Evolutionary conservation across 2,797 vertebrate species (phyloP).

Genomic region (Mallotus villosus): DNA sequence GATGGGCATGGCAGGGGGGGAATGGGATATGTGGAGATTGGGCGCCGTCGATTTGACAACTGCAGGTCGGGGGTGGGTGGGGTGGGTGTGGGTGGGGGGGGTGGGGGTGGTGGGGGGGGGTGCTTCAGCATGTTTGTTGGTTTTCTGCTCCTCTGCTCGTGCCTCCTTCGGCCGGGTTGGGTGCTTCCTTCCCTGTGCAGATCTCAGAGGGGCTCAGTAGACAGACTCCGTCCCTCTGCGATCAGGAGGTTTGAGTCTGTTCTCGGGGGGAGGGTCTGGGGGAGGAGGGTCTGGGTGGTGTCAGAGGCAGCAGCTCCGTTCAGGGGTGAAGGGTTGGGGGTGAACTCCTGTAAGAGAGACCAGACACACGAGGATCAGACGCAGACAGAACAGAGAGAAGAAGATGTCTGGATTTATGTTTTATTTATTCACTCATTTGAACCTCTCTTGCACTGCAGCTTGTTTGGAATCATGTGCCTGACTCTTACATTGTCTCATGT

Average conservation of each 20-base stretch:
- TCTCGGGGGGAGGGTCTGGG: conserved; percentile 63
- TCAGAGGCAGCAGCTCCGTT: conserved; percentile 63
- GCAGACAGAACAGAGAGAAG: conserved; percentile 23
- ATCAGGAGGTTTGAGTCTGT: conserved; percentile 71
- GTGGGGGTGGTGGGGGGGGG: no score
- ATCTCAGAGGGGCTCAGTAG: conserved; percentile 24
- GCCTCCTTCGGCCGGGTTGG: no score
- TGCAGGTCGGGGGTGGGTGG: no score
- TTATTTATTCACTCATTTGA: conserved; percentile 34
- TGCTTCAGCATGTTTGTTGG: no score
- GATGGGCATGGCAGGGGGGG: no score
- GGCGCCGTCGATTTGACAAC: no score
- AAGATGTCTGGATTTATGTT: conserved; percentile 57
- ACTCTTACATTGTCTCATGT: conserved; percentile 10
- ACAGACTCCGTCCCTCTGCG: conserved; percentile 54
- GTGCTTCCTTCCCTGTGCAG: no score
- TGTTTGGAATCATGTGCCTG: conserved; percentile 44
- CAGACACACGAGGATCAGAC: conserved; percentile 64
- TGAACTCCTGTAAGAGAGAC: conserved; percentile 74
- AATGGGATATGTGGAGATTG: no score
- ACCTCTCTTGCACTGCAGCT: conserved; percentile 47
- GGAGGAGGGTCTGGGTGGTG: conserved; percentile 63
- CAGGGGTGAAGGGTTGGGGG: conserved; percentile 59
- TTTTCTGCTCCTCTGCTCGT: no score
- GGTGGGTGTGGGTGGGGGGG: no score